These are phyloP conservation scores for Acleris cristana DNA, from an alignment of 2,888 invertebrate genomes.

Conservation along the genomic window DNA sequence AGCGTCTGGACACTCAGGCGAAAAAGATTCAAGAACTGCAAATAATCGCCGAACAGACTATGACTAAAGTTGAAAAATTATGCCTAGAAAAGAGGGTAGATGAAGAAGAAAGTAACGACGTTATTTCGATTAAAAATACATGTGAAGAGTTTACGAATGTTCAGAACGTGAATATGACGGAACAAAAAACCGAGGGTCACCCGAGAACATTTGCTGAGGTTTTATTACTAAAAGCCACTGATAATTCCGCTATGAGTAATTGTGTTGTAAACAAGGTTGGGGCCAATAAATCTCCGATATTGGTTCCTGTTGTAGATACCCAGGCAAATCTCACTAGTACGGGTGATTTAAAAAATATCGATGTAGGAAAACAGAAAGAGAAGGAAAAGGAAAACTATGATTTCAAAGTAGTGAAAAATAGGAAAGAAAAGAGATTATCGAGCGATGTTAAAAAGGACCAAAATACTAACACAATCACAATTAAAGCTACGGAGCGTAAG, in stretches of 20 bases:
- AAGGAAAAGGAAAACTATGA: not conserved
- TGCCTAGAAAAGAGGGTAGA: not conserved
- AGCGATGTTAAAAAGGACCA: conserved; percentile 2
- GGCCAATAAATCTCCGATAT: conserved; percentile 1
- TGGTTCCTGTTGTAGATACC: not conserved
- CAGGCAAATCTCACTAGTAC: not conserved
- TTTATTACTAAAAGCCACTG: not conserved
- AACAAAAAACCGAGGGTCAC: not conserved
- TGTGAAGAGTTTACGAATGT: not conserved
- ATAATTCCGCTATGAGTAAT: not conserved
- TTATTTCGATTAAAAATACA: not conserved
- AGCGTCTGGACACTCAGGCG: conserved; percentile 1
- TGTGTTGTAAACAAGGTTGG: not conserved
- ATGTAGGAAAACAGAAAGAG: not conserved
- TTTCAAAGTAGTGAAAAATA: not conserved
- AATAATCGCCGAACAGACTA: not conserved
- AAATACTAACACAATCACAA: conserved; percentile 9
- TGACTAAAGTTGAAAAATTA: not conserved
- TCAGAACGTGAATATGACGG: not conserved
- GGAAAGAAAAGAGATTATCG: not conserved
- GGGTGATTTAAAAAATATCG: not conserved
- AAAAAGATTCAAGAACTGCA: not conserved
- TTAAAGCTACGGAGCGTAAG: conserved; percentile 18
- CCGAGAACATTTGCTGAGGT: not conserved
- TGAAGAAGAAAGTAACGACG: not conserved